phyloP scores from a whole-genome alignment of 2,113 vertebrate genomes.

The Egretta garzetta region DNA sequence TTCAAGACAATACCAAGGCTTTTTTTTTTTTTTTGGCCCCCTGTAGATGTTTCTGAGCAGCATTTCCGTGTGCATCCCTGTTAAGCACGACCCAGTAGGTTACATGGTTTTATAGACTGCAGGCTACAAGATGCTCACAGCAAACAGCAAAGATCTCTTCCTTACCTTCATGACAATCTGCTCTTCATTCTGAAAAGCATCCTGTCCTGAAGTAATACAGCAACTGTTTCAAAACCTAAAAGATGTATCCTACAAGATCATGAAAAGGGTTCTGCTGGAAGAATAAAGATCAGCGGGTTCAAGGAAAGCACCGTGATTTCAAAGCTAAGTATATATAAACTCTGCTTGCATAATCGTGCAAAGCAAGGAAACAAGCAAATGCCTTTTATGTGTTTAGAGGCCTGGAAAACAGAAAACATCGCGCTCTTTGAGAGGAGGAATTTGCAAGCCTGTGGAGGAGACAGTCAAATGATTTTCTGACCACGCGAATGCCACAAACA shows the following conservation, averaged over 20 bases:
- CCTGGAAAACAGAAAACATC: not conserved
- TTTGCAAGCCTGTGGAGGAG: not conserved
- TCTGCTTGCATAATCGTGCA: not conserved
- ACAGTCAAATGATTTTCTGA: not conserved
- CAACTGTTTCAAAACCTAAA: not conserved
- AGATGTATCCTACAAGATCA: not conserved
- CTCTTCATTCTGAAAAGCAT: not conserved
- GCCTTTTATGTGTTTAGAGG: not conserved
- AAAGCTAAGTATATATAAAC: not conserved
- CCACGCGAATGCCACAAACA: rapidly evolving
- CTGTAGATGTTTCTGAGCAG: not conserved
- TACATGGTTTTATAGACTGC: not conserved
- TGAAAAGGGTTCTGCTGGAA: not conserved
- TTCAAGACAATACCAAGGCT: not conserved
- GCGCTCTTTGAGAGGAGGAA: not conserved
- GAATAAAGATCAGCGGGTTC: not conserved
- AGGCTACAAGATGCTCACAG: not conserved
- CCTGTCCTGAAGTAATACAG: not conserved
- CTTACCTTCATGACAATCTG: not conserved
- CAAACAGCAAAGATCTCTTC: not conserved
- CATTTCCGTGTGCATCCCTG: not conserved
- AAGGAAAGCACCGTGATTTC: not conserved
- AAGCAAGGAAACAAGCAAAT: not conserved
- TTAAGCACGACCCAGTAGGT: not conserved
- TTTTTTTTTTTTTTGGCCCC: not conserved